Evolutionary conservation across 2,113 vertebrate species (phyloP), one percentile per base, ranked within the genome.

Genomic region (Corythaixoides concolor): DNA sequence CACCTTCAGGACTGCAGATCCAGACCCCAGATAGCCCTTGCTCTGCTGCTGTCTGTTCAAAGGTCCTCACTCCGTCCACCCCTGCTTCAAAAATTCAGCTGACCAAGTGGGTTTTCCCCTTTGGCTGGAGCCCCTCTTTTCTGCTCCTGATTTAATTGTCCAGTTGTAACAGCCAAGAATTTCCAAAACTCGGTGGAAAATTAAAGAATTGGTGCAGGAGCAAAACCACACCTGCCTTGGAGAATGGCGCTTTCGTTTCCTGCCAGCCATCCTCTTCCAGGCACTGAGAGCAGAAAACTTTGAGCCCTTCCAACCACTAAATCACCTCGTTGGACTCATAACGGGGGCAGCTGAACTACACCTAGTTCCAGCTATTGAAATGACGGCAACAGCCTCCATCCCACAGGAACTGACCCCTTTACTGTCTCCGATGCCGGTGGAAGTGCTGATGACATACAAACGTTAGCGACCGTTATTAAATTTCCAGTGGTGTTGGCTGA

Each of bases 311-410:
- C 96, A 89, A 45, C 58, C 94, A 37, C 84, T 95, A 93, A 95
- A 95, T 97, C 92, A 92, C 73, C 73, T 41, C 0, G 1, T 5
- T 78, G 83, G 96, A 60, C 82, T 50, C 4, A 1, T 22, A 37
- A 70, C 0, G 3, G 73, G 89, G 76, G 85, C 85, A 81, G 88
- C 6, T 79, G 88, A 94, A 22, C 95, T 96, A 95, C 97, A 97
- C 97, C 97, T 97, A 97, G 97, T 97, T 97, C 97, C 97, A 97
- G 52, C 95, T 97, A 97, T 97, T 97, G 97, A 97, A 97, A 97
- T 95, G 94, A 52, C 0, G 35, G 88, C 89, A 89, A 37, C 45
- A 18, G 86, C 3, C 92, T 58, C 63, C 95, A 82, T 50, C 89
- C 96, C 81, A 88, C 80, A 94, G 97, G 97, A 97, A 94, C 86